Percentiles rank a stretch among this genome's conserved stretches.
Evolutionary conservation across 2,797 vertebrate species (phyloP).

Genomic region (Podarcis lilfordi): DNA sequence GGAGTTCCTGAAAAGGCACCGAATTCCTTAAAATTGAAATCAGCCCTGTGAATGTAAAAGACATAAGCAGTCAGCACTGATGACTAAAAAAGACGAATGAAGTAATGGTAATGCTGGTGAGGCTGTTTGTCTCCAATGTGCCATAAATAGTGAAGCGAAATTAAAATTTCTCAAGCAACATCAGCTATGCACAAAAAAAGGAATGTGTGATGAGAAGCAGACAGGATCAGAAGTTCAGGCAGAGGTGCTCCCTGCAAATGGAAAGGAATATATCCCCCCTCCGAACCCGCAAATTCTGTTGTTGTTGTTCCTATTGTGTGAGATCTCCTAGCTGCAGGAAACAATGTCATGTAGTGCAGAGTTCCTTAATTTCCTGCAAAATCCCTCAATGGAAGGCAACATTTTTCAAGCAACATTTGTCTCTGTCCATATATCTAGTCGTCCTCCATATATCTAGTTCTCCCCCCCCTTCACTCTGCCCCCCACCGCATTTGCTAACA

Average conservation of each 20-base stretch:
- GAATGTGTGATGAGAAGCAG: slow-evolving; percentile 65
- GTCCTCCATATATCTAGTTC: slow-evolving; percentile 9
- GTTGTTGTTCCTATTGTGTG: slow-evolving; percentile 48
- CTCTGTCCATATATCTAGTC: slow-evolving; percentile 5
- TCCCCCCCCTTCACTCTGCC: background rate
- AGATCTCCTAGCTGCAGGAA: slow-evolving; percentile 58
- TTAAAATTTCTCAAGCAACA: slow-evolving; percentile 70
- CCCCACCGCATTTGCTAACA: background rate
- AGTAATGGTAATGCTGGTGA: slow-evolving; percentile 62
- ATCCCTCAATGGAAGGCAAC: slow-evolving; percentile 19
- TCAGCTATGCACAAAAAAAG: slow-evolving; percentile 36
- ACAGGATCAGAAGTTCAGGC: slow-evolving; percentile 63
- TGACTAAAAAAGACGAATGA: slow-evolving; percentile 76
- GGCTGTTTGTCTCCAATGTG: slow-evolving; percentile 72
- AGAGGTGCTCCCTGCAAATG: slow-evolving; percentile 37
- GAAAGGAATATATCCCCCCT: background rate
- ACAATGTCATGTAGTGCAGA: slow-evolving; percentile 38
- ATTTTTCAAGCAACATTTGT: slow-evolving; percentile 34
- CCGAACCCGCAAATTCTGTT: slow-evolving; percentile 11
- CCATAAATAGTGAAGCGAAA: slow-evolving; percentile 72
- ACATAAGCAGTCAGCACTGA: slow-evolving; percentile 69
- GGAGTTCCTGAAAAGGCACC: slow-evolving; percentile 60
- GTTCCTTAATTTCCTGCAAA: slow-evolving; percentile 67
- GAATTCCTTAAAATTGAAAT: slow-evolving; percentile 73
- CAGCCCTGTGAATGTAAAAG: slow-evolving; percentile 70